Evolutionary conservation across 2,113 vertebrate species (phyloP).

Genomic region (Oreochromis tanganicae): DNA sequence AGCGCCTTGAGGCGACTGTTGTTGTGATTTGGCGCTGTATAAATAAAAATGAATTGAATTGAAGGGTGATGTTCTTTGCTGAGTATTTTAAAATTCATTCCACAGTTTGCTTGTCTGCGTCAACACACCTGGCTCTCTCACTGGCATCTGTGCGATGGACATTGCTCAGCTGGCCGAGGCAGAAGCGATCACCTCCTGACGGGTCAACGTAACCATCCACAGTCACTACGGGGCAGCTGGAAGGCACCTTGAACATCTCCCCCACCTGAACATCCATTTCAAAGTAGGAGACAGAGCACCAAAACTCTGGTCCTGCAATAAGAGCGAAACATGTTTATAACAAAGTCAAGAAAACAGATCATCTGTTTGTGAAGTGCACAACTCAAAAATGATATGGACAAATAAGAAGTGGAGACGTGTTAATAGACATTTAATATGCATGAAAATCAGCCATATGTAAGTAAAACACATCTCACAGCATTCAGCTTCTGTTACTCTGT

Average conservation of each 20-base stretch:
- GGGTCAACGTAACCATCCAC: conserved; percentile 79
- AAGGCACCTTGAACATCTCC: conserved; percentile 78
- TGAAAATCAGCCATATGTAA: background rate
- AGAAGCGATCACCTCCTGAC: conserved; percentile 75
- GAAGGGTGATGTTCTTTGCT: background rate
- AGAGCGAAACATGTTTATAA: fast-evolving
- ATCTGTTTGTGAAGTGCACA: background rate
- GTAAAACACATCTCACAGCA: background rate
- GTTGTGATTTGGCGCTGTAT: background rate
- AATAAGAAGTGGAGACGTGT: background rate
- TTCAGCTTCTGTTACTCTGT: background rate
- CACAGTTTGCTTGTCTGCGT: background rate
- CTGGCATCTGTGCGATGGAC: conserved; percentile 73
- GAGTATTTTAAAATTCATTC: fast-evolving
- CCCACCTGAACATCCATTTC: conserved; percentile 82
- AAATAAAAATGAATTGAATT: background rate
- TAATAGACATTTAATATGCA: fast-evolving
- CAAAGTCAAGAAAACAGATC: background rate
- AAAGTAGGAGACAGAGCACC: conserved; percentile 79
- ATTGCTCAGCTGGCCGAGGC: conserved; percentile 77
- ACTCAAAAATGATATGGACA: background rate
- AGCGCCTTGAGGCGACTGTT: background rate
- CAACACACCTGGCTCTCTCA: conserved; percentile 73
- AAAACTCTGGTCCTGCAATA: conserved; percentile 73
- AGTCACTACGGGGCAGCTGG: conserved; percentile 73